Percentiles rank a stretch among this genome's conserved stretches.
These are phyloP conservation scores for Acleris laterana DNA, from an alignment of 2,888 invertebrate species.

Conservation along the genomic window DNA sequence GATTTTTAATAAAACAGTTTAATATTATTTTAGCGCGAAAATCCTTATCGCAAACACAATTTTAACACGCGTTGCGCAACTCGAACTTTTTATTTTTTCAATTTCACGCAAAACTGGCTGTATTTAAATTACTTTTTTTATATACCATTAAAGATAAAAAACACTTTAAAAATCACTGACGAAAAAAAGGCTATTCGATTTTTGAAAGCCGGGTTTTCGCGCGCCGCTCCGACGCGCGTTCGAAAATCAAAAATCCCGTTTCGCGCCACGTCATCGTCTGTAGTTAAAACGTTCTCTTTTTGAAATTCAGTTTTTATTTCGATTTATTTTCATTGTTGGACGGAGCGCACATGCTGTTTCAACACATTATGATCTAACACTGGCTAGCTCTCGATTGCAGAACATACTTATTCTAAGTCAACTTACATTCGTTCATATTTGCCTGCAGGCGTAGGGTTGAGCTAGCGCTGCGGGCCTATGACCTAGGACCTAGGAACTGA, in stretches of 20 bases:
- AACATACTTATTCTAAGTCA: slow-evolving; percentile 85
- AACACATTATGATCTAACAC: slow-evolving; percentile 85
- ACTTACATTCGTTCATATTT: slow-evolving; percentile 85
- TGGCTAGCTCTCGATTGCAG: slow-evolving; percentile 82
- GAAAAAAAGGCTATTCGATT: slow-evolving; percentile 32
- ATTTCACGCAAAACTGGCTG: slow-evolving; percentile 64
- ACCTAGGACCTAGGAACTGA: slow-evolving; percentile 15
- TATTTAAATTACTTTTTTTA: slow-evolving; percentile 48
- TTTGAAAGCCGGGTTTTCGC: slow-evolving; percentile 60
- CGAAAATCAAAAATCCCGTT: slow-evolving; percentile 42
- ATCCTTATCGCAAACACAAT: slow-evolving; percentile 54
- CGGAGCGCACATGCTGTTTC: slow-evolving; percentile 80
- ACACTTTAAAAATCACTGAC: slow-evolving; percentile 39
- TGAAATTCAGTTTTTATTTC: slow-evolving; percentile 54
- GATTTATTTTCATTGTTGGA: slow-evolving; percentile 72
- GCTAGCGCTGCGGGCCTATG: slow-evolving; percentile 51
- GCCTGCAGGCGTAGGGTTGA: slow-evolving; percentile 82
- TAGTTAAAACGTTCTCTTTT: slow-evolving; percentile 39
- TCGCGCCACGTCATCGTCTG: slow-evolving; percentile 32
- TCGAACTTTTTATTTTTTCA: slow-evolving; percentile 61
- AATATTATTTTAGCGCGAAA: slow-evolving; percentile 49
- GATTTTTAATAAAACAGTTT: slow-evolving; percentile 32
- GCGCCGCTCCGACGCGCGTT: slow-evolving; percentile 48
- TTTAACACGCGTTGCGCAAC: slow-evolving; percentile 58
- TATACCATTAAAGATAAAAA: slow-evolving; percentile 45